Percentiles rank a stretch among this genome's conserved stretches.
Evolutionary conservation across 2,113 vertebrate species (phyloP).

Genomic region (Oryzias melastigma): DNA sequence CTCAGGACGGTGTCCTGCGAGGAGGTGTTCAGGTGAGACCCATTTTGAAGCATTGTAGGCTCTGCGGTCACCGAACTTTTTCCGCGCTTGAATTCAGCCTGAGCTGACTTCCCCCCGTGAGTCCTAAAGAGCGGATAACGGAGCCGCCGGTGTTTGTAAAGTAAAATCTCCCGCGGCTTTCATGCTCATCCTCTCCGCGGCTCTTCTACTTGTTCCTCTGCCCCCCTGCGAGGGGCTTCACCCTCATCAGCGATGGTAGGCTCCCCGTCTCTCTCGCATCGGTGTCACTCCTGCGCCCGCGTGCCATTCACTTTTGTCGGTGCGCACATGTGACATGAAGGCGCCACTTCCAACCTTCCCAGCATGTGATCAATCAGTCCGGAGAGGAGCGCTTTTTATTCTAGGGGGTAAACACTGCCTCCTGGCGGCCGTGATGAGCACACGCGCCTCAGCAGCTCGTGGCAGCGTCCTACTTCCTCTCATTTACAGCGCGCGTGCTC

Average conservation of each 20-base stretch:
- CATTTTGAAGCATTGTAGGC: slow-evolving; percentile 80
- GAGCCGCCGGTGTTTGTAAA: slow-evolving; percentile 30
- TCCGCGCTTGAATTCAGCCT: slow-evolving; percentile 41
- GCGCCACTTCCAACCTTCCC: slow-evolving; percentile 54
- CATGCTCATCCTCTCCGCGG: slow-evolving; percentile 47
- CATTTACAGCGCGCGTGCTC: slow-evolving; percentile 30
- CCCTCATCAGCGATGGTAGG: slow-evolving; percentile 19
- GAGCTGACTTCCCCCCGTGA: slow-evolving; percentile 1
- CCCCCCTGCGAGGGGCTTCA: slow-evolving; percentile 20
- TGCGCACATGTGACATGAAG: slow-evolving; percentile 70
- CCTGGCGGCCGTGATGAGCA: slow-evolving; percentile 45
- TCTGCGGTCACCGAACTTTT: slow-evolving; percentile 56
- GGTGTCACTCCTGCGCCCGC: slow-evolving; percentile 60
- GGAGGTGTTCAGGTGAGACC: slow-evolving; percentile 82
- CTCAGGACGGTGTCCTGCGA: slow-evolving; percentile 60
- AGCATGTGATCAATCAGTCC: slow-evolving; percentile 53
- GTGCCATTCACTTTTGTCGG: slow-evolving; percentile 68
- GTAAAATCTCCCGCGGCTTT: slow-evolving; percentile 43
- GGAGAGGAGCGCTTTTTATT: slow-evolving; percentile 27
- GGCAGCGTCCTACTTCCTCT: slow-evolving; percentile 28
- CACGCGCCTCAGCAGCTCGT: not conserved
- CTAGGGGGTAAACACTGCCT: slow-evolving; percentile 52
- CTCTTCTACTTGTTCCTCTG: not conserved
- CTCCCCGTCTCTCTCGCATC: slow-evolving; percentile 28
- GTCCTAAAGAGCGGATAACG: slow-evolving; percentile 15